Conservation (phyloP, 37 sponge, comb jelly and placozoan species). For the Petrosia ficiformis region DNA sequence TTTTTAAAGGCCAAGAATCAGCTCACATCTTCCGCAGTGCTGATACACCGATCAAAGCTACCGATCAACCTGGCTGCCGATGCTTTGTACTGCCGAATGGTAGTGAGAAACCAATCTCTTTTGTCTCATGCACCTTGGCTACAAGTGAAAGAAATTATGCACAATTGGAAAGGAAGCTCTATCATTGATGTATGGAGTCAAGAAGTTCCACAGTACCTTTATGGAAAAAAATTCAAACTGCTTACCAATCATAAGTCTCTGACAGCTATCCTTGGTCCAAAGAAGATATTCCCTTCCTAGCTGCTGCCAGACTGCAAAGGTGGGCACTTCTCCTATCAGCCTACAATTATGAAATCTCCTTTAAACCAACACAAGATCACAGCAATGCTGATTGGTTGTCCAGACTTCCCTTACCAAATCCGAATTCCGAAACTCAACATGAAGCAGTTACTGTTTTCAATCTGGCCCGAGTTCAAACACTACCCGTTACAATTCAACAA, state of each 20-base stretch:
- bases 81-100: not conserved
- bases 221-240: too few species aligned
- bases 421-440: too few species aligned
- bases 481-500: too few species aligned
- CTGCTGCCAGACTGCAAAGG: not conserved
- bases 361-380: too few species aligned
- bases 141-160: not conserved
- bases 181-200: not conserved
- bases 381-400: not conserved
- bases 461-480: too few species aligned
- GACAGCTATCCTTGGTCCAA: not conserved
- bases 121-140: not conserved
- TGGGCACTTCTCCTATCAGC: too few species aligned
- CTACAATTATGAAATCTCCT: too few species aligned
- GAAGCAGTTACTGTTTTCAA: too few species aligned
- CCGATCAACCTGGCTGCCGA: too few species aligned
- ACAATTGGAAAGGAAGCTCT: not conserved
- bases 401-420: not conserved
- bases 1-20: too few species aligned
- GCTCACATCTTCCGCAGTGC: too few species aligned
- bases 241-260: not conserved
- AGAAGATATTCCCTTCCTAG: not conserved
- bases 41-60: too few species aligned
- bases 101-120: not conserved
- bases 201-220: slow-evolving; percentile 1